Base-by-base conservation (phyloP, 2,113 vertebrate species). In the Malurus alboscapulatus region DNA sequence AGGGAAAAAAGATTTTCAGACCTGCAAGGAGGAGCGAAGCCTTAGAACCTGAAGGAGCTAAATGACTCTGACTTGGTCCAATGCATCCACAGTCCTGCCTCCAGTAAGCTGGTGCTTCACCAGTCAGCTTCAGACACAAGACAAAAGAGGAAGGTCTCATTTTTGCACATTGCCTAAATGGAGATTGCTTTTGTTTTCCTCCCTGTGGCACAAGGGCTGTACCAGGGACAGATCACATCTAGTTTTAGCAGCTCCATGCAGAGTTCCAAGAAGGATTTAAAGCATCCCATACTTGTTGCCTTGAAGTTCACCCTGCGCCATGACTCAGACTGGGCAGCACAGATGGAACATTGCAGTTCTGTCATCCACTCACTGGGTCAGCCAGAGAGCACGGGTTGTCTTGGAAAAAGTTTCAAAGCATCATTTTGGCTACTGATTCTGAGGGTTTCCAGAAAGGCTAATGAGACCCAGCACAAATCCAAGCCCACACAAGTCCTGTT, bases 321-420 rank as follows among this genome's bases (percentile, higher is more conserved):
- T 84, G 78, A 66, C 59, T 94, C 93, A 84, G 73, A 27, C 51
- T 26, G 73, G 55, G 87, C 53, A 87, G 84, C 81, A 66, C 38
- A 51, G 85, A 36, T 4, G 4, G 61, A 83, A 61, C 26, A 18
- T 3, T 71, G 53, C 57, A 55, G 48, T 67, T 66, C 66, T 72
- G 48, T 78, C 71, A n/a, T 59, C 72, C 34, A 55, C 61, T 71
- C 59, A n/a, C 38, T 75, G 48, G 30, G 81, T 77, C 74, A 89
- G 58, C 62, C 61, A 80, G 81, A 87, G 65, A 67, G 50, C 62
- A 82, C 0, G 42, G 32, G 6, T 5, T 84, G 50, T 55, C 79
- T 57, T 83, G 63, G 83, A 76, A 92, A 85, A 77, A 45, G n/a
- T 83, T 87, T 68, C 66, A 92, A 92, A 78, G 48, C 53, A 79